phyloP scores from a whole-genome alignment of 1,140 invertebrate species.

The Drosophila pachea region DNA sequence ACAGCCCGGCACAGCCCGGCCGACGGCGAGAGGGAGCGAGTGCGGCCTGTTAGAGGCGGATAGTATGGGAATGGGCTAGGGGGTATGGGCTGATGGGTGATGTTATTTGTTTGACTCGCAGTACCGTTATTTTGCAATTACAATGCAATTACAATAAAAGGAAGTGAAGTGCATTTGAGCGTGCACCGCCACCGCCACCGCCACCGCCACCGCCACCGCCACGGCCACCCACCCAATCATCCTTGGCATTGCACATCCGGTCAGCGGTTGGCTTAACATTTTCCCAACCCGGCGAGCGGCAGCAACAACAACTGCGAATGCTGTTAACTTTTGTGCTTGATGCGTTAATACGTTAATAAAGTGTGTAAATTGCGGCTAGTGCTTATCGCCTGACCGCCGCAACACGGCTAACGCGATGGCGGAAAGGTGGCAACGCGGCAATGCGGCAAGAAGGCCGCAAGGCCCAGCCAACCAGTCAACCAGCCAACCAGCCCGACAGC shows the following conservation, averaged over 20 bases:
- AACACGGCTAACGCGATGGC: constrained; percentile 18
- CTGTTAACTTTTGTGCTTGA: constrained; percentile 40
- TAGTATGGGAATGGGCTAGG: constrained; percentile 8
- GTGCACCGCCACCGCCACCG: constrained; percentile 26
- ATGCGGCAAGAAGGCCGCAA: constrained; percentile 12
- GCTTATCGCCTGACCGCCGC: constrained; percentile 59
- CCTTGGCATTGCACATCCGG: constrained; percentile 37
- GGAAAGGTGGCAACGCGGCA: no score
- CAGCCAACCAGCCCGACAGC: constrained; percentile 21
- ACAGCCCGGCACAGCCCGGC: no score
- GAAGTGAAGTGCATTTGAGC: constrained; percentile 72
- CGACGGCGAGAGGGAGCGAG: background rate
- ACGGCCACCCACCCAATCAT: constrained; percentile 1
- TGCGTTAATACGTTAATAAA: constrained; percentile 78
- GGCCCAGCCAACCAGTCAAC: constrained; percentile 19
- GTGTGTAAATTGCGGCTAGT: constrained; percentile 71
- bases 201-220: constrained; percentile 24
- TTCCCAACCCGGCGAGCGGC: constrained; percentile 37
- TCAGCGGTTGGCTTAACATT: constrained; percentile 38
- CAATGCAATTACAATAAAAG: constrained; percentile 73
- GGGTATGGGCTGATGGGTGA: background rate
- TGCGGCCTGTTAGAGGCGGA: background rate
- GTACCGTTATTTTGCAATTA: constrained; percentile 72
- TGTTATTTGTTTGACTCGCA: constrained; percentile 24
- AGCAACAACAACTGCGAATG: background rate